Conservation (phyloP, 1,140 invertebrate species). For the Cryptotermes secundus region DNA sequence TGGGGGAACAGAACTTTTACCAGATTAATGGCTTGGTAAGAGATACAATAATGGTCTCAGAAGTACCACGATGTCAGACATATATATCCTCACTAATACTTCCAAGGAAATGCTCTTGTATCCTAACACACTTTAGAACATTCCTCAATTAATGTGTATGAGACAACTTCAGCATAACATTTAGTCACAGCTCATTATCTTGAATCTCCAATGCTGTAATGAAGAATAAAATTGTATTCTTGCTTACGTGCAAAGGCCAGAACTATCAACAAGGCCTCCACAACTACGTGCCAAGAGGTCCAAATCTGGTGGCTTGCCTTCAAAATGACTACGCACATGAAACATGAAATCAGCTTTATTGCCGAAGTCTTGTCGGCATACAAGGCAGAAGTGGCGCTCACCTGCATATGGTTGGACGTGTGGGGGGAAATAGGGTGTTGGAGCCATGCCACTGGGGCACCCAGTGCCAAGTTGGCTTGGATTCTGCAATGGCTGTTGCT, state of each 20-base stretch:
- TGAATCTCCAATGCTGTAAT: neutral
- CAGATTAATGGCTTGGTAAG: neutral
- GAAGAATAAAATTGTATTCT: neutral
- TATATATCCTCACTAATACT: neutral
- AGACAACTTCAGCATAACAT: neutral
- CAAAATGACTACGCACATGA: constrained; percentile 66
- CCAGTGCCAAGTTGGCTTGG: neutral
- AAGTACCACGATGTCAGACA: neutral
- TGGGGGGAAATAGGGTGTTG: constrained; percentile 41
- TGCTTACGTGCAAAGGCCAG: constrained; percentile 59
- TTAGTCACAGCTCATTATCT: neutral
- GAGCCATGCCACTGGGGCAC: neutral
- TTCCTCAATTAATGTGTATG: neutral
- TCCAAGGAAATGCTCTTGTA: neutral
- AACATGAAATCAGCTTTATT: constrained; percentile 69
- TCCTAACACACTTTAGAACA: neutral
- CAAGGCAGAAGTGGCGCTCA: constrained; percentile 60
- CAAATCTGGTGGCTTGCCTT: constrained; percentile 57
- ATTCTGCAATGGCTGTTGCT: constrained; percentile 26
- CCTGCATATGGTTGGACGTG: constrained; percentile 48
- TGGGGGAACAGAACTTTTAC: neutral
- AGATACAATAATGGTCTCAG: neutral
- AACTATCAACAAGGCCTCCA: constrained; percentile 55
- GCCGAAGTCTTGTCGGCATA: constrained; percentile 65
- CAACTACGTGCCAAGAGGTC: constrained; percentile 59